phyloP scores from a whole-genome alignment of 2,113 vertebrate genomes.

The Dasyornis broadbenti region DNA sequence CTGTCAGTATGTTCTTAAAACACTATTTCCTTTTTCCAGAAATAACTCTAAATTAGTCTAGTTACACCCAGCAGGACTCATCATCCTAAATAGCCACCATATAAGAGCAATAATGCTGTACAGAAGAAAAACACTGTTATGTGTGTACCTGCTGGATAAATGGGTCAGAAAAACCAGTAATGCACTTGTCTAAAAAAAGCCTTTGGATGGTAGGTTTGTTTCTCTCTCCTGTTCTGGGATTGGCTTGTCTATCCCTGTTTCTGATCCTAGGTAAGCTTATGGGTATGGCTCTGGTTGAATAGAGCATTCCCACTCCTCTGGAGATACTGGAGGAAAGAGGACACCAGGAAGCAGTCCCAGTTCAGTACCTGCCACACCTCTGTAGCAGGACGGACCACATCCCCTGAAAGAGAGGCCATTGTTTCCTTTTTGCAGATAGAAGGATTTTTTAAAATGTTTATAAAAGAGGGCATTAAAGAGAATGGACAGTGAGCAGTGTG shows the following conservation, averaged over 20 bases:
- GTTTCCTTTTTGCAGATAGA: not conserved
- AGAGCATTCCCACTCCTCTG: not conserved
- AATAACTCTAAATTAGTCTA: not conserved
- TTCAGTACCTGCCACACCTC: not conserved
- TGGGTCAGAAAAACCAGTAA: not conserved
- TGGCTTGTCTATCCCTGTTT: not conserved
- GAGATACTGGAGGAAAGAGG: not conserved
- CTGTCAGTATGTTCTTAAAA: not conserved
- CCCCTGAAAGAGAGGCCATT: not conserved
- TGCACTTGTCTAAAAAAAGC: not conserved
- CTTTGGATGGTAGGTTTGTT: not conserved
- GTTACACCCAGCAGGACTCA: not conserved
- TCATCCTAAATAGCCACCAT: not conserved
- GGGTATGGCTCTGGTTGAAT: not conserved
- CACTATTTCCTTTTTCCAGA: not conserved
- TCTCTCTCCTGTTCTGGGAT: not conserved
- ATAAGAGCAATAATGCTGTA: not conserved
- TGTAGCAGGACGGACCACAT: not conserved
- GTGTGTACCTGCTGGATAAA: not conserved
- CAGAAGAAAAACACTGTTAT: not conserved
- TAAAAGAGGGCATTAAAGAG: not conserved
- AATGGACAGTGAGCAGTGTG: not conserved
- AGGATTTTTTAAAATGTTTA: not conserved
- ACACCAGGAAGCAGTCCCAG: not conserved
- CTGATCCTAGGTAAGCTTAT: not conserved